Evolutionary conservation across 2,113 vertebrate genomes (phyloP), one percentile per base, ranked within the genome.

Genomic region (Bombycilla garrulus): DNA sequence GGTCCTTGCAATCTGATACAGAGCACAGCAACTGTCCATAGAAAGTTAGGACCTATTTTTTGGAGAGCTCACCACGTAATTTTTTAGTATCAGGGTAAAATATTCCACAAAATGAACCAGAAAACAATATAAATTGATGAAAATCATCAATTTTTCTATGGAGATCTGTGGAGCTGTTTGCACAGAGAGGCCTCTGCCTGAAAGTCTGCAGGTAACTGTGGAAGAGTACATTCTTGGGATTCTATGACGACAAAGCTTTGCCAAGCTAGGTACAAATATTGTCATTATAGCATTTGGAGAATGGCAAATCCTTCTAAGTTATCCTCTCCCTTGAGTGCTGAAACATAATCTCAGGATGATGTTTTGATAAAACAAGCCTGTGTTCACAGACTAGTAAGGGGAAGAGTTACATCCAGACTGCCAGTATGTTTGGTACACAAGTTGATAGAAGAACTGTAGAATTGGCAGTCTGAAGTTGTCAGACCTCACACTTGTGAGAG

Each of bases 41-140:
- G 72, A 69, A 92, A 60, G 64, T 84, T 86, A 74, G 64, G 45
- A 83, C 38, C 77, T 66, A 50, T 81, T 93, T 71, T 36, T 80
- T 0, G 1, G 76, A 86, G 72, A 92, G 47, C n/a, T 94, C 38
- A 66, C 23, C 60, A 86, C 62, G 67, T 54, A 12, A 54, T 74
- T 84, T 86, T 88, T 92, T 58, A 80, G 45, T 81, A 45, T 54
- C 47, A 89, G 81, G 91, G 51, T 95, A 88, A 92, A 66, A 80
- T 91, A 62, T 36, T 54, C 33, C 26, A 87, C 82, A 33, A 91
- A 84, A 87, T 64, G 38, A 91, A 92, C 23, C 65, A 86, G 47
- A 86, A 91, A 70, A 88, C 56, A 86, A 74, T 81, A 20, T 84
- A 71, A 86, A 78, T 60, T 67, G 56, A 77, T 80, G 60, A 86